phyloP scores from a whole-genome alignment of 2,797 vertebrate species.

The Notamacropus eugenii region DNA sequence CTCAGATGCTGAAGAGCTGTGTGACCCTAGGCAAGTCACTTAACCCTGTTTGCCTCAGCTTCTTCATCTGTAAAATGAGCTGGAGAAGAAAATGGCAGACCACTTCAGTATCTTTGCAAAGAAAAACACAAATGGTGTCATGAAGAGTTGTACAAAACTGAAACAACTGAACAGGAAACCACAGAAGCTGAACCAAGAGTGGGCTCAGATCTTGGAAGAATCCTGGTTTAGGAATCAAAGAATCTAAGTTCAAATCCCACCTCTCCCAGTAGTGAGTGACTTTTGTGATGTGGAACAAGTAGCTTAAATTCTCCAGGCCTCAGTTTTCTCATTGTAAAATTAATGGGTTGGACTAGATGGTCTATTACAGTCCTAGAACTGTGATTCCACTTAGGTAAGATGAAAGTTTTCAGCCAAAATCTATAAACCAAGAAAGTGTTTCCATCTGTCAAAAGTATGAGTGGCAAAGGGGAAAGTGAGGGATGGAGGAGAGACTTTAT shows the following conservation, averaged over 20 bases:
- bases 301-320: neutral
- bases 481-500: conserved; percentile 12
- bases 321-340: neutral
- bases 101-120: neutral
- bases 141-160: neutral
- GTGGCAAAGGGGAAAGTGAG: neutral
- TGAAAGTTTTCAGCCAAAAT: neutral
- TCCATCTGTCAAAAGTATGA: conserved; percentile 37
- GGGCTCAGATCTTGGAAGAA: neutral
- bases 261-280: neutral
- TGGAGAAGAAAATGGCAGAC: neutral
- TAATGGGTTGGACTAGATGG: neutral
- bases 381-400: neutral
- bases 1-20: neutral
- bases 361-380: neutral
- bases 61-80: neutral
- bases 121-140: neutral
- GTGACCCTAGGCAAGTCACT: neutral
- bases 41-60: neutral
- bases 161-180: neutral
- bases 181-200: neutral
- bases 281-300: neutral
- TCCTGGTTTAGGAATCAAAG: neutral
- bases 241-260: neutral
- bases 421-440: conserved; percentile 44